Base-by-base conservation (phyloP, 30 jellyfish, hydroid and myxozoan species). In the Phacellophora camtschatica region DNA sequence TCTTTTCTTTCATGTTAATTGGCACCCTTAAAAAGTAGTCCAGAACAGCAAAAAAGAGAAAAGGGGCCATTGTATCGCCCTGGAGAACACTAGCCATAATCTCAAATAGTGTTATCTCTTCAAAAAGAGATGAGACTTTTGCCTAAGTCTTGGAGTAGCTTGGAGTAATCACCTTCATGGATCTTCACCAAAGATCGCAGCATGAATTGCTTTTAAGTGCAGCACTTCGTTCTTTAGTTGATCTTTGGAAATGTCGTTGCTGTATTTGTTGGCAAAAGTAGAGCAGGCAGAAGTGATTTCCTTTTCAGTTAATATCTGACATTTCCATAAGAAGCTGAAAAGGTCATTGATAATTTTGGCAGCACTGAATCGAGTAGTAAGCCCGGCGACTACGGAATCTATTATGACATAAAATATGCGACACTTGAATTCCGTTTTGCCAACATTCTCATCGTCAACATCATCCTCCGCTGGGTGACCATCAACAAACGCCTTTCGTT, bases 201-300 rank as follows among this genome's bases (percentile, higher is more conserved):
- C 34, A 55, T 55, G 71, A 28, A 20, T 55, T 28, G 71, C 23
- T 55, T 55, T 55, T 3, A 55, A 31, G 22, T 55, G 39, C 0
- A 55, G 34, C 71, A 55, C 23, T 1, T 55, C 71, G 1, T 55
- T 31, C 22, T 16, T 55, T 31, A 34, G 34, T 23, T 66, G 70
- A 66, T 32, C 81, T 66, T 3, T 69, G 71, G 81, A 66, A 1
- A 66, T 66, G 37, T 66, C 81, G 37, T 66, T 37, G 70, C 37
- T 41, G 81, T 66, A 32, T 66, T 16, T 48, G 63, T 55, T 61
- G 25, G 67, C 81, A 69, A 66, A 69, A 15, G 71, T 32, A 39
- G 24, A 30, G 37, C 81, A 66, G 81, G 81, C 87, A 13, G 59
- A n/a, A 16, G 35, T 20, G 15, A 22, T 74, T 51, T 54, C 34